phyloP scores from a whole-genome alignment of 1,140 invertebrate genomes.

The Brachionus manjavacas region DNA sequence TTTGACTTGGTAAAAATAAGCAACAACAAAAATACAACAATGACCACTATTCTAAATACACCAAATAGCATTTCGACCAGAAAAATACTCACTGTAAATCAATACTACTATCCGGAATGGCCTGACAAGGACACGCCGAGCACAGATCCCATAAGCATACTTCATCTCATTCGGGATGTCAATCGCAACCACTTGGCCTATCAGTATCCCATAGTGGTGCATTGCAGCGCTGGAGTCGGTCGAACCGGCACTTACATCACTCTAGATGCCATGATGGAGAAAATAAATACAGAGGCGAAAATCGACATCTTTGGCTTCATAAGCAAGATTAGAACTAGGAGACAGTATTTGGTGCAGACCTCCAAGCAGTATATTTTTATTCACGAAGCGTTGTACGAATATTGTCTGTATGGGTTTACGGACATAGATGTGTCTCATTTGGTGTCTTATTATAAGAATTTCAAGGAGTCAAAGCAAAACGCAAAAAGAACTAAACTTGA shows the following conservation, averaged over 20 bases:
- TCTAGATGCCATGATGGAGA: conserved; percentile 89
- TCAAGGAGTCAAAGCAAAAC: background rate
- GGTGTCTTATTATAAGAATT: background rate
- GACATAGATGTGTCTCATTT: background rate
- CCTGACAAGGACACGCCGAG: conserved; percentile 71
- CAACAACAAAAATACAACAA: background rate
- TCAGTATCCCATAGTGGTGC: conserved; percentile 84
- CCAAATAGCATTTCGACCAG: conserved; percentile 49
- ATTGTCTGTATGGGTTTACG: conserved; percentile 36
- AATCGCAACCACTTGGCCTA: background rate
- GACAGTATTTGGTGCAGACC: conserved; percentile 97
- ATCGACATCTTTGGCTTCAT: conserved; percentile 99
- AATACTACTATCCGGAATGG: conserved; percentile 91
- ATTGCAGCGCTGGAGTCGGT: conserved; percentile 70
- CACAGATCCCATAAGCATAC: conserved; percentile 28
- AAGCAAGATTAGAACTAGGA: conserved; percentile 88
- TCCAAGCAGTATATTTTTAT: conserved; percentile 60
- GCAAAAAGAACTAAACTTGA: background rate
- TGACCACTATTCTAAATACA: background rate
- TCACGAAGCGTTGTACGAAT: conserved; percentile 17
- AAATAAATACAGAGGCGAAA: conserved; percentile 96
- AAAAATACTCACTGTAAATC: conserved; percentile 69
- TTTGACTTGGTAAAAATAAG: conserved; percentile 22
- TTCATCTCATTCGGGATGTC: conserved; percentile 38
- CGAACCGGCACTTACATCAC: conserved; percentile 97